These are phyloP conservation scores for Mycetomoellerius zeteki DNA, from an alignment of 1,140 invertebrate species.

Conservation along the genomic window DNA sequence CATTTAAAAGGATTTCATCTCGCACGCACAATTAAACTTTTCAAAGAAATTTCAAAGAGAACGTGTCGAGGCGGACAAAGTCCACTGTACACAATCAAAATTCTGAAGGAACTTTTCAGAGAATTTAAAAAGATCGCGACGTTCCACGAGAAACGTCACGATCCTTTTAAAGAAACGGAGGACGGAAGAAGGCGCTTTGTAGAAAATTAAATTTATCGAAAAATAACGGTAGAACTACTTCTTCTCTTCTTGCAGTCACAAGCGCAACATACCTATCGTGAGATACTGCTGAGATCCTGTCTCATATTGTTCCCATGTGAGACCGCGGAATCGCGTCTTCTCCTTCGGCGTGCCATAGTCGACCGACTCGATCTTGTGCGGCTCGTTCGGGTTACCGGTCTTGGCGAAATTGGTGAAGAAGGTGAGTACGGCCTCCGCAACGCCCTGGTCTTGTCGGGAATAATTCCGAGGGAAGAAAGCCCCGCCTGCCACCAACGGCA, in stretches of 20 bases:
- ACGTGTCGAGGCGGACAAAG: not conserved
- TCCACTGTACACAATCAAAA: constrained; percentile 46
- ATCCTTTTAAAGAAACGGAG: not conserved
- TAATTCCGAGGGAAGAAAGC: constrained; percentile 91
- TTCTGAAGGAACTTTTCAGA: constrained; percentile 6
- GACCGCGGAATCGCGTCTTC: constrained; percentile 88
- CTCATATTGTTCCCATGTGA: constrained; percentile 92
- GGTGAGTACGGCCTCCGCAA: constrained; percentile 92
- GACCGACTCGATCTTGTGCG: constrained; percentile 86
- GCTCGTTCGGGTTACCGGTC: constrained; percentile 91
- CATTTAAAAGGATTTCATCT: not conserved
- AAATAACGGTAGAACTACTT: constrained; percentile 1
- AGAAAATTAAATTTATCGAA: constrained; percentile 46
- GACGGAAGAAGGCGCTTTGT: not conserved
- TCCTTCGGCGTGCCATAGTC: constrained; percentile 88
- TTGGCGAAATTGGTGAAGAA: constrained; percentile 92
- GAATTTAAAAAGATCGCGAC: constrained; percentile 21
- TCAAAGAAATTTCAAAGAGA: constrained; percentile 17
- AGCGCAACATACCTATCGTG: constrained; percentile 89
- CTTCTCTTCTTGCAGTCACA: not conserved
- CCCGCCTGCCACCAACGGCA: constrained; percentile 92
- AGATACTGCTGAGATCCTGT: constrained; percentile 92
- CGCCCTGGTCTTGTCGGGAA: constrained; percentile 91
- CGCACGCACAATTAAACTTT: constrained; percentile 38
- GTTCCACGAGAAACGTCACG: not conserved